Percentiles rank a stretch among this genome's conserved stretches.
These are phyloP conservation scores for Sorex araneus DNA, from an alignment of 2,113 vertebrate species.

Conservation along the genomic window DNA sequence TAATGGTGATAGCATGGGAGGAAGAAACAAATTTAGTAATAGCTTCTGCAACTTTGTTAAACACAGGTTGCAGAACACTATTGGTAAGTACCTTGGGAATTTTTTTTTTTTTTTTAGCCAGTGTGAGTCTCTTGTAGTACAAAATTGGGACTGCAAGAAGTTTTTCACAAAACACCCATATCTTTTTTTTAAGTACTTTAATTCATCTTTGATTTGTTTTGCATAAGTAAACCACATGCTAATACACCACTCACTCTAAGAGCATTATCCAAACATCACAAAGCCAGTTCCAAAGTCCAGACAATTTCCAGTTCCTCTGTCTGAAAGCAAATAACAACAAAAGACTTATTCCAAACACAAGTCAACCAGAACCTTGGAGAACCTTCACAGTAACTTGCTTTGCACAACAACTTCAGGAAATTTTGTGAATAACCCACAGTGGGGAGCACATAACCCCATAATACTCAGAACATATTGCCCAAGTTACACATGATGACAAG, in stretches of 20 bases:
- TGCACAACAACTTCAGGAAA: conserved; percentile 83
- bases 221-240: conserved; percentile 85
- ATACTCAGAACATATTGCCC: conserved; percentile 85
- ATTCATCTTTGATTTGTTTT: conserved; percentile 87
- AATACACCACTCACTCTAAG: conserved; percentile 84
- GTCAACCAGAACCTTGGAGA: conserved; percentile 88
- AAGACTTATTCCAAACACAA: conserved; percentile 86
- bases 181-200: conserved; percentile 84
- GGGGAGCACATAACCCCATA: conserved; percentile 79
- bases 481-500: conserved; percentile 86
- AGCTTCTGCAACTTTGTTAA: conserved; percentile 66
- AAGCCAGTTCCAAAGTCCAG: conserved; percentile 87
- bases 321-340: conserved; percentile 86
- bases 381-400: conserved; percentile 86
- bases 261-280: conserved; percentile 86
- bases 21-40: conserved; percentile 26
- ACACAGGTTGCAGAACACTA: conserved; percentile 52
- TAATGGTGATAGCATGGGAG: neutral
- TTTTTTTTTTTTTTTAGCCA: conserved; percentile 79
- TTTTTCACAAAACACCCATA: conserved; percentile 83
- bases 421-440: conserved; percentile 84
- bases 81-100: conserved; percentile 66
- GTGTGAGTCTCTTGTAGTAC: conserved; percentile 56
- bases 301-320: conserved; percentile 86
- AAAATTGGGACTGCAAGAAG: conserved; percentile 81